phyloP scores from a whole-genome alignment of 2,113 vertebrate genomes.

The Patagioenas fasciata region DNA sequence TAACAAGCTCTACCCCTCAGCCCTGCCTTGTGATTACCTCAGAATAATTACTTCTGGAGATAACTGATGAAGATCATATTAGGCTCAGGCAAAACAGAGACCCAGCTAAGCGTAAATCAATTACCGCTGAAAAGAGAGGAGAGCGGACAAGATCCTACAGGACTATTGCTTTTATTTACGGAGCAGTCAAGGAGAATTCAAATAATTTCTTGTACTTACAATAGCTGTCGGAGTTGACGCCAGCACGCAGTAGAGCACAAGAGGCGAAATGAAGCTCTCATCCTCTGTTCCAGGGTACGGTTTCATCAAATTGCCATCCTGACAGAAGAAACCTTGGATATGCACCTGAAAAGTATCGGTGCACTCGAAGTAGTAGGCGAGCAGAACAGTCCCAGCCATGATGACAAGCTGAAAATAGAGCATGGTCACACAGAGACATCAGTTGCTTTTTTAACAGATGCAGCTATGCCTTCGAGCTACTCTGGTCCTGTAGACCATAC shows the following conservation, averaged over 20 bases:
- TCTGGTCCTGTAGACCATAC: constrained; percentile 13
- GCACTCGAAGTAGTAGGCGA: constrained; percentile 98
- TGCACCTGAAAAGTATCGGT: constrained; percentile 95
- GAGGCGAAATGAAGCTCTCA: constrained; percentile 91
- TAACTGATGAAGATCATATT: constrained; percentile 9
- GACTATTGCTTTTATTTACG: background rate
- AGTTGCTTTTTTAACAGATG: constrained; percentile 55
- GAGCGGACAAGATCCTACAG: background rate
- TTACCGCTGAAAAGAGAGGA: background rate
- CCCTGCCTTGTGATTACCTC: constrained; percentile 13
- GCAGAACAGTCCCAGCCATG: constrained; percentile 95
- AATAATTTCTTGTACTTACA: constrained; percentile 82
- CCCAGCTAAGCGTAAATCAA: background rate
- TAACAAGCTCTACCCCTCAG: constrained; percentile 2
- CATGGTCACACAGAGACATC: constrained; percentile 77
- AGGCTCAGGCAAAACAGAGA: constrained; percentile 12
- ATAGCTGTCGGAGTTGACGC: constrained; percentile 89
- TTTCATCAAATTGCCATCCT: constrained; percentile 96
- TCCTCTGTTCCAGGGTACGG: constrained; percentile 94
- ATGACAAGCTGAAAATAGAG: constrained; percentile 97
- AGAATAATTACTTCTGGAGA: constrained; percentile 44
- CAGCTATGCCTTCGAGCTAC: constrained; percentile 44
- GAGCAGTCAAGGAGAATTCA: background rate
- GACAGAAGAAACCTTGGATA: constrained; percentile 98
- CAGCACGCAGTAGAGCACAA: constrained; percentile 94